These are phyloP conservation scores for Eriosoma lanigerum DNA, from an alignment of 1,140 invertebrate species.

Conservation along the genomic window DNA sequence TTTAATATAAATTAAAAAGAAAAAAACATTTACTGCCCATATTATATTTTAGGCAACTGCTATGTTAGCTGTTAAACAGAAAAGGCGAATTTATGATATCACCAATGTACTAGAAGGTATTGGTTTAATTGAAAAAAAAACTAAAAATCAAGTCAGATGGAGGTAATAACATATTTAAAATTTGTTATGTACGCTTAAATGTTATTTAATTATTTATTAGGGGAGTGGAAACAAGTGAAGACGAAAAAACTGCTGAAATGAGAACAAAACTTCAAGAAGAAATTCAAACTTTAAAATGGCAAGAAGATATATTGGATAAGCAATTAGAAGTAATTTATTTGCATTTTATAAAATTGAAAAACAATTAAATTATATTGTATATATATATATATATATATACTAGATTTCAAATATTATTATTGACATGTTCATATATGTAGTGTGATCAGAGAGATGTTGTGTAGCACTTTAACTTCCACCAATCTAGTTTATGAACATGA, in stretches of 20 bases:
- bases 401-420: no score
- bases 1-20: no score
- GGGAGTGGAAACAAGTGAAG: constrained; percentile 43
- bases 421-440: no score
- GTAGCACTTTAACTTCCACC: no score
- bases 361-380: no score
- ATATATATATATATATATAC: no score
- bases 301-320: constrained; percentile 43
- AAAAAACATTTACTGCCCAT: no score
- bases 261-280: constrained; percentile 48
- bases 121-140: constrained; percentile 95
- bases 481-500: no score
- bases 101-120: constrained; percentile 99
- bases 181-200: not conserved
- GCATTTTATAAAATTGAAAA: no score
- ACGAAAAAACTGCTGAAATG: constrained; percentile 37
- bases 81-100: constrained; percentile 98
- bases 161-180: constrained; percentile 57
- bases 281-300: constrained; percentile 48
- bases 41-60: constrained; percentile 83
- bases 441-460: no score
- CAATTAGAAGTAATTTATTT: constrained; percentile 36
- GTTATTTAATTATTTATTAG: constrained; percentile 2
- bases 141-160: constrained; percentile 96
- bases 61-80: constrained; percentile 87